phyloP scores from a whole-genome alignment of 2,113 vertebrate species.

The Monarcha castaneiventris region DNA sequence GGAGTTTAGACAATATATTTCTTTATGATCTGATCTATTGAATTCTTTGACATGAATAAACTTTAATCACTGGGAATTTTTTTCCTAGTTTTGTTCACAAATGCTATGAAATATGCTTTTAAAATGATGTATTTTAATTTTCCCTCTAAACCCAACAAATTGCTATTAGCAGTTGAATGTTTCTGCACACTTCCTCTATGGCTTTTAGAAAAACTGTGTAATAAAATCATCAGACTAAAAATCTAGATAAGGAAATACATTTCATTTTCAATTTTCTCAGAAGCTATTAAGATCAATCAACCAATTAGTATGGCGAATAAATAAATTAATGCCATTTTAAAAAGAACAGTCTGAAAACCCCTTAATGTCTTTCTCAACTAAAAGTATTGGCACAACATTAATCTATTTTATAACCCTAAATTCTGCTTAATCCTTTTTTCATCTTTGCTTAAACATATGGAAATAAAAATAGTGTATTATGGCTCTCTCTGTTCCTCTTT shows the following conservation, averaged over 20 bases:
- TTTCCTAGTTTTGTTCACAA: neutral
- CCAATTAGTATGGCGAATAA: neutral
- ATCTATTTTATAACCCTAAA: neutral
- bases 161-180: neutral
- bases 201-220: neutral
- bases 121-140: neutral
- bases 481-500: neutral
- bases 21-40: neutral
- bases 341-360: neutral
- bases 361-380: neutral
- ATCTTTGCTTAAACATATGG: neutral
- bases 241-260: neutral
- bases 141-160: neutral
- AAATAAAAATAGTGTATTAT: neutral
- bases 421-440: slow-evolving; percentile 16
- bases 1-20: neutral
- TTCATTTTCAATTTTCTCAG: slow-evolving; percentile 39
- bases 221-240: neutral
- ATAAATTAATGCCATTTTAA: neutral
- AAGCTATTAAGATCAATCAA: slow-evolving; percentile 9
- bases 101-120: neutral
- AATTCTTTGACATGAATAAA: neutral
- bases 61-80: neutral
- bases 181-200: neutral
- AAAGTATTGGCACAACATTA: neutral